Evolutionary conservation across 2,888 invertebrate genomes (phyloP).

Genomic region (Schrankia costaestrigalis): DNA sequence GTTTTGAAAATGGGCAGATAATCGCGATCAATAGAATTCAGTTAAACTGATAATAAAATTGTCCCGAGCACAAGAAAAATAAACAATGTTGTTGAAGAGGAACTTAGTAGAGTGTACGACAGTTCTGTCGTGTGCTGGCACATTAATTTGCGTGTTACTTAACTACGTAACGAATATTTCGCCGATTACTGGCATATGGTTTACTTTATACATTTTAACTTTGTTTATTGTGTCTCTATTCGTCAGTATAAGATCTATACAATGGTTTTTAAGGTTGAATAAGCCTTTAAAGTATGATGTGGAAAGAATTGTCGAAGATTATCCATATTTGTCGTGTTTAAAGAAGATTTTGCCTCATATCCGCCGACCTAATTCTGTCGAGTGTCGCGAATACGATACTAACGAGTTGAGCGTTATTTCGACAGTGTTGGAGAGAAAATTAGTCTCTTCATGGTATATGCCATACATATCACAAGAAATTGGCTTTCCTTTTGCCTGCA

Average conservation of each 20-base stretch:
- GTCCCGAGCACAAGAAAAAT: too few species aligned
- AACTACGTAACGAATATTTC: conserved; percentile 66
- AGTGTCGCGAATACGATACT: conserved; percentile 65
- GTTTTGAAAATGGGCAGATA: too few species aligned
- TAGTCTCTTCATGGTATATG: conserved; percentile 75
- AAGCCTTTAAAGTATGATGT: conserved; percentile 73
- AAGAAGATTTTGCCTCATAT: conserved; percentile 41
- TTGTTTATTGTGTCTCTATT: conserved; percentile 68
- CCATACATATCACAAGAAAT: conserved; percentile 73
- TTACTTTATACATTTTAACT: conserved; percentile 59
- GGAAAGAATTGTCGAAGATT: conserved; percentile 44
- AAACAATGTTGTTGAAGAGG: conserved; percentile 56
- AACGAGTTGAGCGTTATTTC: conserved; percentile 72
- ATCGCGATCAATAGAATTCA: too few species aligned
- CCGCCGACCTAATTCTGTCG: conserved; percentile 23
- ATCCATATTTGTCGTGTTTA: conserved; percentile 49
- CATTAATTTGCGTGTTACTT: conserved; percentile 52
- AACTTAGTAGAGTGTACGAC: conserved; percentile 59
- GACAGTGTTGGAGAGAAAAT: conserved; percentile 64
- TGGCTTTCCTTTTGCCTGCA: conserved; percentile 74
- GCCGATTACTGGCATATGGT: conserved; percentile 65
- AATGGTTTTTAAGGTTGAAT: conserved; percentile 75
- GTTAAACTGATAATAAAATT: too few species aligned
- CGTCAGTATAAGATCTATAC: conserved; percentile 75
- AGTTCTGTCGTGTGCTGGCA: conserved; percentile 52